Evolutionary conservation across 2,888 invertebrate genomes (phyloP).

Genomic region (Rosalia funebris): DNA sequence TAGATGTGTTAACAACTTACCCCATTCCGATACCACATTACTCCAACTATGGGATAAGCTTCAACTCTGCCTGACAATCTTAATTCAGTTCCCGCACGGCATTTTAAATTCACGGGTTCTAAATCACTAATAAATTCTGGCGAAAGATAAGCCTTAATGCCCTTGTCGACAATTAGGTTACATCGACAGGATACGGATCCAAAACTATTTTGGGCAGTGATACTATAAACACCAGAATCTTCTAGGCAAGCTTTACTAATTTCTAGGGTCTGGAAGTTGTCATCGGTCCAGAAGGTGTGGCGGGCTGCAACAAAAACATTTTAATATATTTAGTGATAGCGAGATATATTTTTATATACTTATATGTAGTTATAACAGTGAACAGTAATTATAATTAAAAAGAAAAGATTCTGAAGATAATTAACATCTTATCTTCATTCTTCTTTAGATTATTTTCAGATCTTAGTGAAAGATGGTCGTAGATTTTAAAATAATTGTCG

Average conservation of each 20-base stretch:
- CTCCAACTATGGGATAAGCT: constrained; percentile 80
- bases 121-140: constrained; percentile 80
- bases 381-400: no score
- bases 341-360: no score
- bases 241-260: constrained; percentile 80
- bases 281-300: constrained; percentile 73
- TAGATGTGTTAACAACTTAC: no score
- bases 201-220: constrained; percentile 79
- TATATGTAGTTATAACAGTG: no score
- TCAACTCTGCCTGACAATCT: constrained; percentile 66
- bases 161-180: constrained; percentile 81
- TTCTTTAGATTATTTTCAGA: no score
- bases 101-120: constrained; percentile 70
- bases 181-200: constrained; percentile 86
- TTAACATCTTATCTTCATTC: no score
- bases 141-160: constrained; percentile 82
- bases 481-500: no score
- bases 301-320: constrained; percentile 66
- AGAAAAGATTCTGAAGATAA: no score
- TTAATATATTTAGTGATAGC: no score
- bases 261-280: constrained; percentile 84
- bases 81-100: constrained; percentile 70
- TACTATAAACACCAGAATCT: constrained; percentile 84
- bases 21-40: constrained; percentile 81
- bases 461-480: no score